Conservation (phyloP, 2,797 vertebrate species). For the Poeciliopsis turneri region DNA sequence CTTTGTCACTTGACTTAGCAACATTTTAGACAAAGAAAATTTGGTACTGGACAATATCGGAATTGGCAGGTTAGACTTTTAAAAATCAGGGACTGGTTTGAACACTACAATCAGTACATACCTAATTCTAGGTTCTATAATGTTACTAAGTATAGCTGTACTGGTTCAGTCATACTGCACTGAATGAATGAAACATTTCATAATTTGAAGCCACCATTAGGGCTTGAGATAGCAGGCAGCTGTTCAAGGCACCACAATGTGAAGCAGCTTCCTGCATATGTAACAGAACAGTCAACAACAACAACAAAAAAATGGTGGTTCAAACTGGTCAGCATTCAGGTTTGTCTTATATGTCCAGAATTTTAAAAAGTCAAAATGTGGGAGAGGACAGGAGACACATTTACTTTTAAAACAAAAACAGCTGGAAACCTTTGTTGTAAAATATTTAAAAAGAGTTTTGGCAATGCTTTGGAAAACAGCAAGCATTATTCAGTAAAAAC, state of each 20-base stretch:
- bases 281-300: not conserved
- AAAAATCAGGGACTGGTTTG: not conserved
- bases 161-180: not conserved
- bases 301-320: not conserved
- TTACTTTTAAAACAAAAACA: not conserved
- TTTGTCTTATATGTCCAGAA: not conserved
- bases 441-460: not conserved
- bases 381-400: not conserved
- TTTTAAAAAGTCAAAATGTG: not conserved
- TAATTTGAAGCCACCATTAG: not conserved
- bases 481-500: not conserved
- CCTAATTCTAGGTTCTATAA: too few relatives aligned
- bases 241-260: not conserved
- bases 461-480: not conserved
- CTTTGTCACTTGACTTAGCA: too few relatives aligned
- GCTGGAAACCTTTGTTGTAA: not conserved
- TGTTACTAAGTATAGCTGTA: not conserved
- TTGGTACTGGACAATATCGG: too few relatives aligned
- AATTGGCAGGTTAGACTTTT: too few relatives aligned
- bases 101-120: not conserved
- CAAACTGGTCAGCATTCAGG: not conserved
- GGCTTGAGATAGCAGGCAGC: not conserved
- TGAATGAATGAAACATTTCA: not conserved
- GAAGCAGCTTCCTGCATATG: not conserved
- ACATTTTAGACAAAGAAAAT: too few relatives aligned